Conservation (phyloP, 2,888 invertebrate species). For the Hemicrepidius hirtus region DNA sequence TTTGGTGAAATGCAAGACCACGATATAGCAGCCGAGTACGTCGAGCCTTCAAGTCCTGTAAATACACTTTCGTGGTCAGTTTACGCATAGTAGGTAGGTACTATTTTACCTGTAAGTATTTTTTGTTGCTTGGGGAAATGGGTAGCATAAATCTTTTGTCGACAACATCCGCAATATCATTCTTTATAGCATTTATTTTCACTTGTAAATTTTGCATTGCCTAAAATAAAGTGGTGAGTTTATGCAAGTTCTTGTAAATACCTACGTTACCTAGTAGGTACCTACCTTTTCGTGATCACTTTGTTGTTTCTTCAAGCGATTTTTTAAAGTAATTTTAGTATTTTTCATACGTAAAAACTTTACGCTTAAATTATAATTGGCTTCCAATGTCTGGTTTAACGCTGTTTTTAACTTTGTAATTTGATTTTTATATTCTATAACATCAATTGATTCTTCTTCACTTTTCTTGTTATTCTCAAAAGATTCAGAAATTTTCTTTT, state of each 20-base stretch:
- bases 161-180: constrained; percentile 65
- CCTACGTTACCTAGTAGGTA: too few species aligned
- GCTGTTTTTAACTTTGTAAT: constrained; percentile 67
- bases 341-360: constrained; percentile 71
- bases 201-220: constrained; percentile 63
- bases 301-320: constrained; percentile 64
- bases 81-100: too few species aligned
- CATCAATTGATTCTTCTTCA: constrained; percentile 59
- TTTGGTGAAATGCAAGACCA: too few species aligned
- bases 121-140: constrained; percentile 69
- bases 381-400: constrained; percentile 68
- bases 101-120: constrained; percentile 70
- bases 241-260: too few species aligned
- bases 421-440: constrained; percentile 66
- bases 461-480: constrained; percentile 61
- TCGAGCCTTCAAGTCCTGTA: too few species aligned
- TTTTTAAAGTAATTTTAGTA: constrained; percentile 67
- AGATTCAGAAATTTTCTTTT: constrained; percentile 60
- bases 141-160: constrained; percentile 64
- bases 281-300: constrained; percentile 65
- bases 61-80: too few species aligned
- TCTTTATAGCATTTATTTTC: constrained; percentile 65
- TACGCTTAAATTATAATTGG: constrained; percentile 71
- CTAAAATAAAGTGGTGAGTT: constrained; percentile 58
- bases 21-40: too few species aligned